Base-by-base conservation (phyloP, 2,113 vertebrate species). In the Carettochelys insculpta region DNA sequence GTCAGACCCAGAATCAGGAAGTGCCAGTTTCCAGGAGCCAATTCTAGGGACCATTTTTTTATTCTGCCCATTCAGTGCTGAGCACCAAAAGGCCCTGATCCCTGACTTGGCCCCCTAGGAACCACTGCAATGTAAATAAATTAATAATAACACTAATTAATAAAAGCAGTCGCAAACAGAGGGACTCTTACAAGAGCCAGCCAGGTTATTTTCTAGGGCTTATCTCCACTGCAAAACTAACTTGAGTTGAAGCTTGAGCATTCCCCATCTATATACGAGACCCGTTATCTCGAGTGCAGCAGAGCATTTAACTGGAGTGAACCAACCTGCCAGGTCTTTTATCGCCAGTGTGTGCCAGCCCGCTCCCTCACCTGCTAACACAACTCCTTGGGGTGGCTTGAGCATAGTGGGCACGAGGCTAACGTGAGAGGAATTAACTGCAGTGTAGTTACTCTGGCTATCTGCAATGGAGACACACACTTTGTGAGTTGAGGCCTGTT, bases 41-140 rank as follows among this genome's bases (percentile, higher is more conserved):
- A 71, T 92, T 92, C 81, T 95, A 95, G 92, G 89, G n/a, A 85
- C 89, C 34, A 25, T 7, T 38, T 88, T 76, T 16, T 53, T 50
- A 68, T 12, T 2, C 0, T 51, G n/a, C 76, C 80, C 83, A 22
- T 85, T 85, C 34, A 80, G 38, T n/a, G 47, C 88, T 34, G 87
- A 82, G 12, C 58, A 92, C 54, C 75, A 84, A 82, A 54, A 85
- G 92, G 68, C 76, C 80, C 19, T 95, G 41, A 45, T 27, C 52
- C 41, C 52, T 43, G 16, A 5, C 41, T 83, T 68, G 58, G 86
- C 41, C 91, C 89, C 61, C 54, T n/a, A 82, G 50, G 20, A 83
- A 47, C 29, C 80, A 89, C 38, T 86, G 83, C 83, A 87, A 61
- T 50, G 38, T 54, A 86, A 58, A 65, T 54, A 82, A 47, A 7